Conservation (phyloP, 2,113 vertebrate species). For the Erinaceus europaeus region DNA sequence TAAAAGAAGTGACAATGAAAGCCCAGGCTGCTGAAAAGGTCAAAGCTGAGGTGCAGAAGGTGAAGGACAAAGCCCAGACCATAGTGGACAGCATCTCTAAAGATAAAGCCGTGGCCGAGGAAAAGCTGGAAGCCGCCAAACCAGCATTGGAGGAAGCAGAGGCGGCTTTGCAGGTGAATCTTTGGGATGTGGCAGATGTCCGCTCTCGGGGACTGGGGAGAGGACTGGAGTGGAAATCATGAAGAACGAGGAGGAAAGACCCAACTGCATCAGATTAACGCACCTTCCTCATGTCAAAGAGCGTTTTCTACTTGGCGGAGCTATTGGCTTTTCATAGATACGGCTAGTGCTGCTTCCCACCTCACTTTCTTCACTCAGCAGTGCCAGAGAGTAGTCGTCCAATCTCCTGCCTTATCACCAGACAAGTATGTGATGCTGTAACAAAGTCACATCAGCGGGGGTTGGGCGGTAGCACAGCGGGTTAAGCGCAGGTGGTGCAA, state of each 20-base stretch:
- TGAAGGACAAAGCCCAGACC: slow-evolving; percentile 95
- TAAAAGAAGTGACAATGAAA: slow-evolving; percentile 96
- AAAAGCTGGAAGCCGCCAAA: slow-evolving; percentile 91
- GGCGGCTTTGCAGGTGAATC: slow-evolving; percentile 89
- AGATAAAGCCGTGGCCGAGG: slow-evolving; percentile 93
- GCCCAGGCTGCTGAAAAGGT: slow-evolving; percentile 94
- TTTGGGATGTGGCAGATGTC: accelerated
- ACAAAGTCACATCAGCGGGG: background rate
- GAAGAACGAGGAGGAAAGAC: background rate
- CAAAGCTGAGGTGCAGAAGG: slow-evolving; percentile 95
- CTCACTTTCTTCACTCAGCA: background rate
- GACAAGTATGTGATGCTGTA: background rate
- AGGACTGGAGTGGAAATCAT: background rate
- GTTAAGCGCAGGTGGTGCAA: too few relatives aligned
- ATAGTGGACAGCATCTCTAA: slow-evolving; percentile 94
- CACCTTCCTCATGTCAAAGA: background rate
- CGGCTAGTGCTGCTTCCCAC: background rate
- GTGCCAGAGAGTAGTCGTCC: too few relatives aligned
- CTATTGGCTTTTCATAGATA: background rate
- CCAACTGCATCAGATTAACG: background rate
- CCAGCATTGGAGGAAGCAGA: slow-evolving; percentile 96
- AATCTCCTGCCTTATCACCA: background rate
- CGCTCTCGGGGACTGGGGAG: background rate
- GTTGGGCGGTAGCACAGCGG: too few relatives aligned
- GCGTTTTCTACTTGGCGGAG: background rate